Evolutionary conservation across 2,797 vertebrate species (phyloP), one percentile per base, ranked within the genome.

Genomic region (Tokudaia muenninki): DNA sequence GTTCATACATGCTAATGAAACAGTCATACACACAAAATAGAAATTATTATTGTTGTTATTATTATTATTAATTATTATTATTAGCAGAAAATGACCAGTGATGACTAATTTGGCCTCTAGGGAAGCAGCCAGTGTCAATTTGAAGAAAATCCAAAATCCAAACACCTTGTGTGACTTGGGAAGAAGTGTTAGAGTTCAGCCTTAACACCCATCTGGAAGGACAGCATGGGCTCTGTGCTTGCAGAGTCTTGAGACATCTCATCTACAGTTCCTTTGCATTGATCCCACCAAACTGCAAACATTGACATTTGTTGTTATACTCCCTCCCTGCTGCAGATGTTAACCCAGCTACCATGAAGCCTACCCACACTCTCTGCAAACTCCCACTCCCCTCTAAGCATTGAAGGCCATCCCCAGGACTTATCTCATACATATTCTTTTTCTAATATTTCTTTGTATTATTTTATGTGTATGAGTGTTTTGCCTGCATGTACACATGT

Each of bases 61-160:
- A 50, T 50, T 50, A 50, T 10, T 41, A 41, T 70, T 72, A 21
- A 16, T 3, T 37, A 41, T 59, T 82, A 57, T 81, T 82, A 61
- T 63, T 61, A 44, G 37, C 24, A 77, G 17, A 87, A 31, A 78
- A 82, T 61, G 6, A 61, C 19, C 65, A 65, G 22, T 59, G 24
- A 14, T 17, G 12, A 55, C 88, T 80, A 78, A 67, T 74, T 41
- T 88, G 67, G n/a, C 82, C 55, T 74, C 74, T 90, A 34, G 50
- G 44, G 41, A 97, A 75, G 34, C 90, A 87, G 34, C 31, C 44
- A 17, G 34, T n/a, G 21, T 78, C 50, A 34, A 75, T n/a, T 5
- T 92, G 75, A 37, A 94, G 47, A 81, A 78, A 94, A 87, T 57
- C 17, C 57, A 57, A 57, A 57, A 79, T 22, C 57, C 88, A 81